These are phyloP conservation scores for Enteromius mattozi DNA, from an alignment of 2,797 vertebrate species.

Conservation along the genomic window DNA sequence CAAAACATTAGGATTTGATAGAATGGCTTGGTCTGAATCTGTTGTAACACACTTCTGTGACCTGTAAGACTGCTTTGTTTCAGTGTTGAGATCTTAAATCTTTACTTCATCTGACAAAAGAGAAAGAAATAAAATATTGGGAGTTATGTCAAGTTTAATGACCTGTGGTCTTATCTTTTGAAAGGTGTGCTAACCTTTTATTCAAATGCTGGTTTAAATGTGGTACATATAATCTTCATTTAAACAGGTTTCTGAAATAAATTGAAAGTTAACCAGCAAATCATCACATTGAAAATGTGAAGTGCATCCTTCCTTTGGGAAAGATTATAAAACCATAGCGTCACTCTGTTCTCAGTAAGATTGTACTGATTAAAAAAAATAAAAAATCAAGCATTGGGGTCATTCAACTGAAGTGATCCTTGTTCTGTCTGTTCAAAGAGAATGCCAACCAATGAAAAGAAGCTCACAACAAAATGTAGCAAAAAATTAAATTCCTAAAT, in stretches of 20 bases:
- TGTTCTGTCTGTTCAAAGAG: not conserved
- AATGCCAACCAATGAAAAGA: not conserved
- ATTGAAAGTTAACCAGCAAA: not conserved
- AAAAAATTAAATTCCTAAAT: not conserved
- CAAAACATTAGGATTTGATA: not conserved
- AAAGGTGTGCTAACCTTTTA: not conserved
- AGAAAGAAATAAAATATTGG: constrained; percentile 7
- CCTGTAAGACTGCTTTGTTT: not conserved
- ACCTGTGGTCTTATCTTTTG: not conserved
- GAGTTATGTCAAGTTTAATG: constrained; percentile 13
- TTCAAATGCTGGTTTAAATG: constrained; percentile 6
- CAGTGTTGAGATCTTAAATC: not conserved
- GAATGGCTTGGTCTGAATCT: not conserved
- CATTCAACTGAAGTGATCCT: constrained; percentile 1
- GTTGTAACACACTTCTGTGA: not conserved
- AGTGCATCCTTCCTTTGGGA: not conserved
- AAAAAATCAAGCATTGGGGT: not conserved
- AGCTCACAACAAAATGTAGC: not conserved
- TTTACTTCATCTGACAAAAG: not conserved
- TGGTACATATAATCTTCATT: not conserved
- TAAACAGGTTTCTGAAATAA: not conserved
- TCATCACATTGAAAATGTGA: not conserved
- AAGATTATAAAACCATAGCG: not conserved
- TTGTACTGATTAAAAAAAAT: not conserved
- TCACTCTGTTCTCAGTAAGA: not conserved